Conservation (phyloP, 1,140 invertebrate genomes). For the Polyergus mexicanus region DNA sequence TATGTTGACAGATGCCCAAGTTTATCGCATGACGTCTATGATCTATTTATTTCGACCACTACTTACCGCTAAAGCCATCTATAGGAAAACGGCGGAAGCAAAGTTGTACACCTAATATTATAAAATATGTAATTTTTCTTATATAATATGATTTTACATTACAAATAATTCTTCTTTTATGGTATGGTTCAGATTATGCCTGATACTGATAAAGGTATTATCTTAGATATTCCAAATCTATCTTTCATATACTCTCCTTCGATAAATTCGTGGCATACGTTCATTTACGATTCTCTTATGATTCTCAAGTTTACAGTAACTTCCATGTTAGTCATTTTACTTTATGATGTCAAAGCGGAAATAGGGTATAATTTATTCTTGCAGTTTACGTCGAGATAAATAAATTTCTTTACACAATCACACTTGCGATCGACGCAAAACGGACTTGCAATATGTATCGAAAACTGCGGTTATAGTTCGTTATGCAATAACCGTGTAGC, state of each 20-base stretch:
- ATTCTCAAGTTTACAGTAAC: background rate
- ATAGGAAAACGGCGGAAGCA: no score
- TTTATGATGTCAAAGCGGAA: slow-evolving; percentile 41
- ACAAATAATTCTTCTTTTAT: background rate
- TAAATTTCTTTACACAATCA: slow-evolving; percentile 30
- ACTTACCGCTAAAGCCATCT: no score
- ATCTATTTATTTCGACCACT: no score
- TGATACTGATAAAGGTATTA: background rate
- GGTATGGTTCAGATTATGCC: background rate
- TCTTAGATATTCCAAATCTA: slow-evolving; percentile 18
- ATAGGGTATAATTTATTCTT: slow-evolving; percentile 44
- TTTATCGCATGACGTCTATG: no score
- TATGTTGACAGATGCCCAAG: no score
- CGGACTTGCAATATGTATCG: slow-evolving; percentile 28
- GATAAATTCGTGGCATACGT: background rate
- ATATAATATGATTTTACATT: background rate
- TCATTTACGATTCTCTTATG: background rate
- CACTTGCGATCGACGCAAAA: slow-evolving; percentile 13
- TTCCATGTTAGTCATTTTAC: slow-evolving; percentile 15
- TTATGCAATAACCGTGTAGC: slow-evolving; percentile 54
- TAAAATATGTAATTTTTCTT: background rate
- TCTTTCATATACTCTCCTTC: background rate
- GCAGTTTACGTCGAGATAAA: slow-evolving; percentile 25
- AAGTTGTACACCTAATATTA: no score
- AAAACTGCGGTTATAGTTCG: slow-evolving; percentile 51